Conservation (phyloP, 2,888 invertebrate genomes). For the Luffia ferchaultella region DNA sequence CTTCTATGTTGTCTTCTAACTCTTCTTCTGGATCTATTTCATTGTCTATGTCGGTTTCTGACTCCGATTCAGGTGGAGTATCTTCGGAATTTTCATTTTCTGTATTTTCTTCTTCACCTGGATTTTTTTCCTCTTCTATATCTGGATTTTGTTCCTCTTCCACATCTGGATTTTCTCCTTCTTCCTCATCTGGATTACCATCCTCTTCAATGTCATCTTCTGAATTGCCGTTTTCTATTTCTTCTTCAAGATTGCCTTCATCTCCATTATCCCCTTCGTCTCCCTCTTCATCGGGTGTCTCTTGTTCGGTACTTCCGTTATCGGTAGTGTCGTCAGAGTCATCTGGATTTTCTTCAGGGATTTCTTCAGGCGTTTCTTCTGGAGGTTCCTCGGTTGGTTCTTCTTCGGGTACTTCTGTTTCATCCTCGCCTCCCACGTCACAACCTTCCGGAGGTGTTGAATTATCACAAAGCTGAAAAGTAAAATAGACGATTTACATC, state of each 20-base stretch:
- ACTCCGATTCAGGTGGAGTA: background rate
- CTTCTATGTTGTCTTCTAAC: background rate
- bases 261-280: background rate
- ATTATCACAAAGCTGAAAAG: conserved; percentile 43
- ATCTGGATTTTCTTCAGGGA: conserved; percentile 6
- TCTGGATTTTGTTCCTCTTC: conserved; percentile 5
- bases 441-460: conserved; percentile 33
- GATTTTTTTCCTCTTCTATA: background rate
- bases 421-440: conserved; percentile 14
- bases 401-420: conserved; percentile 2
- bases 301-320: conserved; percentile 10
- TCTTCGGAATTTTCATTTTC: conserved; percentile 1
- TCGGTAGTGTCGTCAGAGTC: conserved; percentile 3
- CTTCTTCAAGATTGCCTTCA: conserved; percentile 3
- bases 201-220: conserved; percentile 7
- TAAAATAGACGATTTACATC: no score
- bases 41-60: background rate
- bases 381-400: conserved; percentile 3
- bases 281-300: background rate
- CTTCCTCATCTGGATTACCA: conserved; percentile 4
- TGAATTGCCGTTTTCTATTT: background rate
- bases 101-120: background rate
- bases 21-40: background rate
- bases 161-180: conserved; percentile 8
- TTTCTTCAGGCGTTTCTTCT: conserved; percentile 6